These are phyloP conservation scores for Daboia siamensis DNA, from an alignment of 2,113 vertebrate genomes.

Conservation along the genomic window DNA sequence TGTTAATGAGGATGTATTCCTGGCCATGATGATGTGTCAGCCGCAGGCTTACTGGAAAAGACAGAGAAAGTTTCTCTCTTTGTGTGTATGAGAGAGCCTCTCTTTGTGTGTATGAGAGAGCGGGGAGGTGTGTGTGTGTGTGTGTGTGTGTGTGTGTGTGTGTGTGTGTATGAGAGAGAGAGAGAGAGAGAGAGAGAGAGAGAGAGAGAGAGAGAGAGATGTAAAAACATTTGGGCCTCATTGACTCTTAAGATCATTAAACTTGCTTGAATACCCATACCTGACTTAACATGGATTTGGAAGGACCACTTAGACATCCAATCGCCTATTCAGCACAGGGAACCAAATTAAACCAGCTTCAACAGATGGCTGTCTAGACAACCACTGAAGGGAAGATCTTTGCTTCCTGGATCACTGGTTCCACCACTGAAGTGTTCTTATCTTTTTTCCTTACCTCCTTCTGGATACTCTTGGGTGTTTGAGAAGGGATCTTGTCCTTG, in stretches of 20 bases:
- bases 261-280: not conserved
- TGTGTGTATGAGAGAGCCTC: not conserved
- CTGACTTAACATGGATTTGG: not conserved
- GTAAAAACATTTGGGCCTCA: not conserved
- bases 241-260: not conserved
- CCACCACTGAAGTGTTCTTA: not conserved
- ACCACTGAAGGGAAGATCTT: not conserved
- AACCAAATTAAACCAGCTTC: not conserved
- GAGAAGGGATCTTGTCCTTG: not conserved
- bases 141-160: too few species aligned
- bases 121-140: too few species aligned
- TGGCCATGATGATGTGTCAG: conserved; percentile 26
- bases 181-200: too few species aligned
- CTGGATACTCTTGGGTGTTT: not conserved
- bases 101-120: not conserved
- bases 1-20: conserved; percentile 34
- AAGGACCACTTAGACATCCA: not conserved
- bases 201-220: not conserved
- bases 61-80: not conserved
- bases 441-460: not conserved
- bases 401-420: not conserved
- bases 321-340: not conserved
- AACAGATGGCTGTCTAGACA: not conserved
- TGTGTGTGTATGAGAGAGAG: not conserved
- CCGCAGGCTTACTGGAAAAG: not conserved